phyloP scores from a whole-genome alignment of 2,113 vertebrate species.

The Sturnus vulgaris region DNA sequence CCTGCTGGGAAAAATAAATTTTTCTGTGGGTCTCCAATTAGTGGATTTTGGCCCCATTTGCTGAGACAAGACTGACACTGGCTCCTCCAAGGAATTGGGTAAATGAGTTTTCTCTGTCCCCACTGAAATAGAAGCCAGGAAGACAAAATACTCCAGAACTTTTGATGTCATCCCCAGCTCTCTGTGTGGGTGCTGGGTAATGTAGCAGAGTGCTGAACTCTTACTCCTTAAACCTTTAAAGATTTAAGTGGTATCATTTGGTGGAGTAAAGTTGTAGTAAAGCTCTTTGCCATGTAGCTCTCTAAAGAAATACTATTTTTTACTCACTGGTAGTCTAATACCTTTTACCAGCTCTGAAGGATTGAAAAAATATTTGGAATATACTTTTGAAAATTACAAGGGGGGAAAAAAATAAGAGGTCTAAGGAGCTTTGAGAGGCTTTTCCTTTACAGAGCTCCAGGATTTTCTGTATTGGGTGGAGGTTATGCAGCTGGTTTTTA shows the following conservation, averaged over 20 bases:
- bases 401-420: background rate
- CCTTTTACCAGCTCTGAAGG: background rate
- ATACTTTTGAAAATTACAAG: background rate
- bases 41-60: background rate
- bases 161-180: background rate
- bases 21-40: background rate
- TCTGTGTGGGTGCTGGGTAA: background rate
- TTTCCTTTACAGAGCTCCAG: background rate
- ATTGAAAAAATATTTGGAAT: background rate
- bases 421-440: background rate
- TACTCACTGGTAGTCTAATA: background rate
- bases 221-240: background rate
- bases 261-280: background rate
- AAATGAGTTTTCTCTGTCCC: background rate
- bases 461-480: background rate
- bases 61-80: background rate
- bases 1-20: background rate
- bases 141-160: background rate
- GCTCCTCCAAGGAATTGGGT: background rate
- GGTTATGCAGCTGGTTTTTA: background rate
- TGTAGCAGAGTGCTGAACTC: background rate
- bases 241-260: background rate
- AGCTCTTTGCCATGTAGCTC: background rate
- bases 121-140: background rate
- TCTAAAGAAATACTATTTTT: background rate